These are phyloP conservation scores for Labeo calbasu DNA, from an alignment of 2,797 vertebrate species.

Conservation along the genomic window DNA sequence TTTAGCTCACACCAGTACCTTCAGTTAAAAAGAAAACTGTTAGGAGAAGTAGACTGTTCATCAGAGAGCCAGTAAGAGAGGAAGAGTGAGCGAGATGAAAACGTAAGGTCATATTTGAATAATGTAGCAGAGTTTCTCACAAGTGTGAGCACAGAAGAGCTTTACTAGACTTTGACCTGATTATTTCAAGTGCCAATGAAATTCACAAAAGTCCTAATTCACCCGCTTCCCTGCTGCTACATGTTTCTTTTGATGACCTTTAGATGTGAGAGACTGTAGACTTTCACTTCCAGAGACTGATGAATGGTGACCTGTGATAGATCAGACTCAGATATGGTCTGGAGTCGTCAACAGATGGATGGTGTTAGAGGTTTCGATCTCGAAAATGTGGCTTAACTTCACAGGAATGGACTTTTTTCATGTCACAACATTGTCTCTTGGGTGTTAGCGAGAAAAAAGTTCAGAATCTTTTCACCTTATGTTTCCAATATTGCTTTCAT, in stretches of 20 bases:
- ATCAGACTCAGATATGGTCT: neutral
- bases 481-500: neutral
- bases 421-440: neutral
- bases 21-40: neutral
- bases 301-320: constrained; percentile 21
- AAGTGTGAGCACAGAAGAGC: constrained; percentile 18
- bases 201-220: constrained; percentile 22
- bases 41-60: neutral
- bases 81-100: constrained; percentile 2
- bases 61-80: neutral
- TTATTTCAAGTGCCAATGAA: constrained; percentile 48
- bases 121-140: constrained; percentile 28
- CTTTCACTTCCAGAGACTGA: constrained; percentile 51
- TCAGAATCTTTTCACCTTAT: neutral
- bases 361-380: neutral
- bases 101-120: constrained; percentile 51
- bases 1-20: neutral
- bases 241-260: constrained; percentile 49
- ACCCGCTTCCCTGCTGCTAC: constrained; percentile 7
- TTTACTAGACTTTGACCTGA: constrained; percentile 45
- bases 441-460: neutral
- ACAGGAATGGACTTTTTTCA: neutral
- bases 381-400: neutral
- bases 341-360: neutral
- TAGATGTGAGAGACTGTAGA: constrained; percentile 30